Evolutionary conservation across 2,113 vertebrate species (phyloP).

Genomic region (Anhinga anhinga): DNA sequence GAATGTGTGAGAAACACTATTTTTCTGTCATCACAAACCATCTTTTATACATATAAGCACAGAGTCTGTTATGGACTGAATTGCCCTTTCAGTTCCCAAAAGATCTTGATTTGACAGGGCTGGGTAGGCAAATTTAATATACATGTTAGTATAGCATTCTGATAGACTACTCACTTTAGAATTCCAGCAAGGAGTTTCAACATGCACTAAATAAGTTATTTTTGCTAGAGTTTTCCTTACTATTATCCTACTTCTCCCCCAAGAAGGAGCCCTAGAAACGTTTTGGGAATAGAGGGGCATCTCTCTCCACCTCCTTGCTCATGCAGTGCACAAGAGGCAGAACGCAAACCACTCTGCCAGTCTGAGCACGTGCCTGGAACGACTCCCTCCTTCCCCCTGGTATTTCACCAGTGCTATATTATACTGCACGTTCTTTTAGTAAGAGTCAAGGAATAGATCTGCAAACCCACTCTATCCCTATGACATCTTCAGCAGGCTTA

Average conservation of each 20-base stretch:
- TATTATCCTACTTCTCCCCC: neutral
- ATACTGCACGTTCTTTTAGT: neutral
- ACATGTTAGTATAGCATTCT: fast-evolving
- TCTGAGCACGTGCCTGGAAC: fast-evolving
- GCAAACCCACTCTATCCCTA: neutral
- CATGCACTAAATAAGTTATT: fast-evolving
- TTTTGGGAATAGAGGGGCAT: neutral
- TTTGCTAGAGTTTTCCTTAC: neutral
- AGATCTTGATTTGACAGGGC: neutral
- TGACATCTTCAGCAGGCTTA: neutral
- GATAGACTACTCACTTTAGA: neutral
- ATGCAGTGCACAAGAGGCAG: neutral
- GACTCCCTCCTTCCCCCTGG: neutral
- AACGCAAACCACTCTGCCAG: fast-evolving
- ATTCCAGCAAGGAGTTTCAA: neutral
- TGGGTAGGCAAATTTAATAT: neutral
- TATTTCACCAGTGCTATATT: neutral
- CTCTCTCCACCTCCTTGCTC: neutral
- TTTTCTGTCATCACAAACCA: neutral
- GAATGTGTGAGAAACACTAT: neutral
- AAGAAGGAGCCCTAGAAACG: neutral
- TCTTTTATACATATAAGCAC: neutral
- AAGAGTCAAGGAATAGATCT: neutral
- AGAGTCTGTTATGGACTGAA: neutral
- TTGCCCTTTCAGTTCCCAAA: neutral